Base-by-base conservation (phyloP, 2,113 vertebrate genomes). In the Hydrochoerus hydrochaeris region DNA sequence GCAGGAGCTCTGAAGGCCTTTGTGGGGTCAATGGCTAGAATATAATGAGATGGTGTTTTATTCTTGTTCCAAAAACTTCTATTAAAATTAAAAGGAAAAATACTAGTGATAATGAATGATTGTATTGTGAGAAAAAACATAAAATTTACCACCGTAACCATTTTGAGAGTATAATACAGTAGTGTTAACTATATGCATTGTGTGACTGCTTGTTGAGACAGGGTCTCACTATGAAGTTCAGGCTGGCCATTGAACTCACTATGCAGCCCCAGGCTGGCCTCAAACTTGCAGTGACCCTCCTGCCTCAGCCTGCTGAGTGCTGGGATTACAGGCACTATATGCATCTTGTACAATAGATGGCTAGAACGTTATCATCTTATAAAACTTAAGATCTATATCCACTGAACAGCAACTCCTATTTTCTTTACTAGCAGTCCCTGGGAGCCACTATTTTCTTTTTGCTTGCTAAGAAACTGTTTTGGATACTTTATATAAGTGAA, bases 81-180 rank as follows among this genome's bases (percentile, higher is more conserved):
- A 28, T 84, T 84, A 80, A 87, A 95, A 60, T 65, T 32, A 69
- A 63, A 96, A 63, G 41, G 41, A 75, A 86, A 89, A 94, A 60
- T 71, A 24, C n/a, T 71, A 71, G 35, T 2, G 41, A 41, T 71
- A 12, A n/a, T 1, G 65, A 82, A 75, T 87, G 58, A 44, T 17
- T 75, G 69, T 84, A 6, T 65, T 58, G 10, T 67, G 13, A 41
- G 17, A 38, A 90, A 93, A 94, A 75, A 71, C 38, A 60, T n/a
- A 30, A 44, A 57, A 44, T 54, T 46, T 57, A 49, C 20, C 46
- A 38, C 8, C 41, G n/a, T 41, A 24, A 41, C n/a, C 32, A 38
- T 38, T 71, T 41, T 71, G 17, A 71, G n/a, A 32, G 4, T 20
- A 9, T n/a, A 52, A 17, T 9, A 44, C n/a, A 71, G 32, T 38